phyloP scores from a whole-genome alignment of 2,113 vertebrate species.

The Gracilinanus agilis region DNA sequence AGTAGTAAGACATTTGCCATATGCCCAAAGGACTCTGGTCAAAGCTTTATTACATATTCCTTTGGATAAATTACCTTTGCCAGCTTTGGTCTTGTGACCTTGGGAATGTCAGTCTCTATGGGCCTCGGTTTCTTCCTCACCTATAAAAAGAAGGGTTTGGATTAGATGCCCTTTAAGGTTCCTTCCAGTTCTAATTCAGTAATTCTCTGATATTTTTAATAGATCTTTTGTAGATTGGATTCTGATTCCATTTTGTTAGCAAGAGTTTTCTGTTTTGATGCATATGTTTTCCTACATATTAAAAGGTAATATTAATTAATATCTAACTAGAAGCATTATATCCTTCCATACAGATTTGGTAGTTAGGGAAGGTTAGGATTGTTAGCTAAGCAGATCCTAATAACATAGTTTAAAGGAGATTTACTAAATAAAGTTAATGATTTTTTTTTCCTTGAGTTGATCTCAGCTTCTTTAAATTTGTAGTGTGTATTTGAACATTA shows the following conservation, averaged over 20 bases:
- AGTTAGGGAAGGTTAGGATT: background rate
- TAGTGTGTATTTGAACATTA: background rate
- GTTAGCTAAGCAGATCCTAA: background rate
- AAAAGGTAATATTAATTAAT: background rate
- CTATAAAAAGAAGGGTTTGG: background rate
- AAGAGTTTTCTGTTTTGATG: too few relatives aligned
- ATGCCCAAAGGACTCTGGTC: background rate
- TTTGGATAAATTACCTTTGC: background rate
- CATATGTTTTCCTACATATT: background rate
- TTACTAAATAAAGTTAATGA: background rate
- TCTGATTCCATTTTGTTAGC: background rate
- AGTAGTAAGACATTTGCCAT: background rate
- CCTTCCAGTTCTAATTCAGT: background rate
- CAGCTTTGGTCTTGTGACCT: background rate
- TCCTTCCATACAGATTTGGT: too few relatives aligned
- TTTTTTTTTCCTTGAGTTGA: background rate
- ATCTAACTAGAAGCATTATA: background rate
- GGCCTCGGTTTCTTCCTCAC: background rate
- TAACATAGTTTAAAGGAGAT: constrained; percentile 17
- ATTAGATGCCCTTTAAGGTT: background rate
- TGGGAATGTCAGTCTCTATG: background rate
- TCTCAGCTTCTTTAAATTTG: constrained; percentile 10
- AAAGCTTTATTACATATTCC: background rate
- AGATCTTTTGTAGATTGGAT: background rate
- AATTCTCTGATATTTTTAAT: background rate